Base-by-base conservation (phyloP, 2,113 vertebrate genomes). In the Cyanoderma ruficeps region DNA sequence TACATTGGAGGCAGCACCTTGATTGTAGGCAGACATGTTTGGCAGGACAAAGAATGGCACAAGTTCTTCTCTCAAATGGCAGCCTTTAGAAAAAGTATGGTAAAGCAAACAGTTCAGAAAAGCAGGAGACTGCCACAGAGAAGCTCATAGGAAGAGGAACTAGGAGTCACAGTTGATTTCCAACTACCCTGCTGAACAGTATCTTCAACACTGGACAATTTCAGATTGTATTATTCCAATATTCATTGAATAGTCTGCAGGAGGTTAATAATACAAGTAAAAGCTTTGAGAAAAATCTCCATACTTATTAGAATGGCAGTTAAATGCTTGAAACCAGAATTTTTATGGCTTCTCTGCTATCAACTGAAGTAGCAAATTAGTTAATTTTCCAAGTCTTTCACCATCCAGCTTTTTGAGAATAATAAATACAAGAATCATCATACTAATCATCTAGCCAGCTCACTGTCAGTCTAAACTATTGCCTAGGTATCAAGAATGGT, bases 301-400 rank as follows among this genome's bases (percentile, higher is more conserved):
- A 46, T 80, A 68, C 13, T 83, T 93, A 88, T 56, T 85, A 53
- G 46, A 88, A 88, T 28, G 15, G 30, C 37, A 90, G 75, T 70
- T 70, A 92, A 87, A 84, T 84, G 49, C 28, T 79, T 3, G 25
- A 39, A 71, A 95, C 52, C 31, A 82, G 37, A 65, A 53, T 76
- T 87, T 87, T 95, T 95, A 91, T 75, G 39, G 69, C 37, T 89
- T 87, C 67, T 50, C 63, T 95, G 65, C 69, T 86, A 84, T 71
- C 57, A 90, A 33, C 25, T 89, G 87, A 94, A 92, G 49, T 69
- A 92, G 69, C 41, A 87, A 87, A 91, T 78, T 67, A 82, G 78
- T 88, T 87, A 75, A 64, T 94, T 94, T 91, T 88, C 86, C 0
- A 4, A 83, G 64, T 63, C 47, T 71, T 84, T 93, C 28, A 83